These are phyloP conservation scores for Spodoptera littoralis DNA, from an alignment of 2,888 invertebrate genomes.

Conservation along the genomic window DNA sequence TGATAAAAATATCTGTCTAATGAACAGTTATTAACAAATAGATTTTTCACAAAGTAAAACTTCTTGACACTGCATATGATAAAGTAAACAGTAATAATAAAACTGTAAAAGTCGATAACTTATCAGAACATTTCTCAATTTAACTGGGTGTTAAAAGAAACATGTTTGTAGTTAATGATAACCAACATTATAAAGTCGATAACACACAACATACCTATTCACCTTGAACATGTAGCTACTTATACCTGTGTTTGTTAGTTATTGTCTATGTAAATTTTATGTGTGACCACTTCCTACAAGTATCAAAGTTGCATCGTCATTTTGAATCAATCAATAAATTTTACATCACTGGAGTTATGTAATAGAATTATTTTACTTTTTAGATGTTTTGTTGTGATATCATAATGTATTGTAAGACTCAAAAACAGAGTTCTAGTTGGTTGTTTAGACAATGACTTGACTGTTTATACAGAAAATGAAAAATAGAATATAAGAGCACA, in stretches of 20 bases:
- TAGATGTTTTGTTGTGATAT: too few species aligned
- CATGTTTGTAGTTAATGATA: slow-evolving; percentile 1
- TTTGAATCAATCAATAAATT: neutral
- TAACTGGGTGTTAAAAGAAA: slow-evolving; percentile 1
- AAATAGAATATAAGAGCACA: too few species aligned
- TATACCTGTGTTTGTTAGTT: slow-evolving; percentile 14
- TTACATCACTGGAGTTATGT: too few species aligned
- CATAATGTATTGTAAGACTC: too few species aligned
- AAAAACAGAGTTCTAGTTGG: too few species aligned
- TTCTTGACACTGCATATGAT: too few species aligned
- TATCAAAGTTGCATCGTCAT: slow-evolving; percentile 37
- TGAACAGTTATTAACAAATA: too few species aligned
- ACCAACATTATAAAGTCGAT: slow-evolving; percentile 7
- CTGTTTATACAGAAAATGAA: too few species aligned
- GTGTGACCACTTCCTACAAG: slow-evolving; percentile 1
- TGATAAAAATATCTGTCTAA: too few species aligned
- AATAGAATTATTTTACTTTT: too few species aligned
- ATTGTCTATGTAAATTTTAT: slow-evolving; percentile 29
- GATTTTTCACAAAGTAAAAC: too few species aligned
- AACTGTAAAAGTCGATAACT: slow-evolving; percentile 13
- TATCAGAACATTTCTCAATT: slow-evolving; percentile 13
- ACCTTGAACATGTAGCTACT: slow-evolving; percentile 33
- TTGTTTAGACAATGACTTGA: too few species aligned
- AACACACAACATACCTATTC: slow-evolving; percentile 15
- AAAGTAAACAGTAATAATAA: neutral